Evolutionary conservation across 2,113 vertebrate genomes (phyloP), one percentile per base, ranked within the genome.

Genomic region (Bostrychus sinensis): DNA sequence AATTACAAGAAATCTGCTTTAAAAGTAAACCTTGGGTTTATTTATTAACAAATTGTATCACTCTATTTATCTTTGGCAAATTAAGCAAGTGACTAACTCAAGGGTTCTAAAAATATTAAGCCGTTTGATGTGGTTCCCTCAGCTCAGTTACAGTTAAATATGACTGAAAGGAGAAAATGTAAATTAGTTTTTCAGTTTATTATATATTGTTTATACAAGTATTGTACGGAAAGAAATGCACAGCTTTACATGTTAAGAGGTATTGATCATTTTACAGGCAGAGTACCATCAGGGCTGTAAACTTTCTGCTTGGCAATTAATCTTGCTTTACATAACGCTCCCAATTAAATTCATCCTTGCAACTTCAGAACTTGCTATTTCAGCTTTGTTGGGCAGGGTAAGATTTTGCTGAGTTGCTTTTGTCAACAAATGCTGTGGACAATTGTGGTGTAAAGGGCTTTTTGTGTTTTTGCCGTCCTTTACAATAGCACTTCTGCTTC

Each of bases 401-500:
- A 38, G 32, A 58, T 55, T 56, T 42, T 4, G 6, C 8, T 19
- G 41, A 38, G 10, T 30, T 30, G 30, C 17, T 57, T 53, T 54
- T 25, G 36, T 54, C 11, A 6, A 36, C 17, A 39, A 42, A 62
- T 28, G 30, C 25, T 1, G 34, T 41, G 3, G 23, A 13, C 41
- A 26, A n/a, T 57, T 72, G 13, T 32, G 3, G 14, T n/a, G 3
- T 46, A 19, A 20, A 56, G 7, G 5, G 57, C 41, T 62, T 75
- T 73, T 79, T 13, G 19, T 46, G n/a, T 53, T 73, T 45, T 68
- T 56, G 41, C 7, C 46, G 50, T 66, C 51, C 59, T 67, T 56
- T 28, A 56, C 61, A 38, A 16, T 16, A 45, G 8, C 56, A 75
- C 45, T 81, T 87, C 78, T 73, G 63, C 81, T 83, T 86, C 61